Conservation (phyloP, 2,797 vertebrate species). For the Spondyliosoma cantharus region DNA sequence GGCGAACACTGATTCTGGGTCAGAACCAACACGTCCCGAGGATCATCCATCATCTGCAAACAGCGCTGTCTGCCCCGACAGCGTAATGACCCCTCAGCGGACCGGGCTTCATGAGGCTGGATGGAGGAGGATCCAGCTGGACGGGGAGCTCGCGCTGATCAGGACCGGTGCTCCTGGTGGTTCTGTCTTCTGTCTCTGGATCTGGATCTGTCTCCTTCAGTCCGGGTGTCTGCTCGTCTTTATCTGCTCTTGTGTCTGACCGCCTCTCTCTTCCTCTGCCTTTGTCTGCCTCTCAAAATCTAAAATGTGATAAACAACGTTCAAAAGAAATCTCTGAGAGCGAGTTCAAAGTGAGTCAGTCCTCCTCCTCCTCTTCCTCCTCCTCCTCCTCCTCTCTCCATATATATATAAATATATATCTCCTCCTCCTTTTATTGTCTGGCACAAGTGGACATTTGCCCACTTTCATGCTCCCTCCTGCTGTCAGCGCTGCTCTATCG, state of each 20-base stretch:
- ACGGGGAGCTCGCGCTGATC: not conserved
- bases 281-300: slow-evolving; percentile 28
- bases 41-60: slow-evolving; percentile 57
- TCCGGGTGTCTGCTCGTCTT: not conserved
- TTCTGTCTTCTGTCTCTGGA: not conserved
- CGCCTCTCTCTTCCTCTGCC: slow-evolving; percentile 5
- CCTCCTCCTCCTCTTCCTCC: not conserved
- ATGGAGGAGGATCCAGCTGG: slow-evolving; percentile 21
- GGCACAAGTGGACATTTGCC: slow-evolving; percentile 47
- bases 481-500: slow-evolving; percentile 52
- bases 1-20: slow-evolving; percentile 7
- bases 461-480: slow-evolving; percentile 55
- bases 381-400: not conserved
- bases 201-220: slow-evolving; percentile 16
- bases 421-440: slow-evolving; percentile 41
- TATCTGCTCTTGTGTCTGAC: slow-evolving; percentile 12
- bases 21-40: slow-evolving; percentile 16
- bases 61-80: slow-evolving; percentile 12
- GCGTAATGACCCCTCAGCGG: slow-evolving; percentile 48
- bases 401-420: slow-evolving; percentile 13
- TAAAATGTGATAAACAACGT: slow-evolving; percentile 37
- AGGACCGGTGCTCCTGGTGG: not conserved
- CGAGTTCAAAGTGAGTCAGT: slow-evolving; percentile 37
- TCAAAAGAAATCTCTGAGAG: slow-evolving; percentile 45
- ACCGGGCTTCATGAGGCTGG: slow-evolving; percentile 9